Evolutionary conservation across 2,888 invertebrate genomes (phyloP).

Genomic region (Salticus scenicus): DNA sequence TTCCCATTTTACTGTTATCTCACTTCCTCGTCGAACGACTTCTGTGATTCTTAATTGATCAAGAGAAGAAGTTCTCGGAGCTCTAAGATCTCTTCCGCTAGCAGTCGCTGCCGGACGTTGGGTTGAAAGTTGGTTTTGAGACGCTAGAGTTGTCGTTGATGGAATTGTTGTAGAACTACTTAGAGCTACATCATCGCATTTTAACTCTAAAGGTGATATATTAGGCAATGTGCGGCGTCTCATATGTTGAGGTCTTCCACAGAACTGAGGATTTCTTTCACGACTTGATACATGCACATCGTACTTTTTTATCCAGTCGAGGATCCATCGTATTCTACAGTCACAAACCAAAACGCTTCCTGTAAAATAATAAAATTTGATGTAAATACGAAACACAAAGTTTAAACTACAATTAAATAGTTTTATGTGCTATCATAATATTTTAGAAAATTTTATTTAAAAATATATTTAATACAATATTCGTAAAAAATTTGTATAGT

Average conservation of each 20-base stretch:
- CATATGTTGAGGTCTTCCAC: slow-evolving; percentile 87
- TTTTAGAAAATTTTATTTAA: too few species aligned
- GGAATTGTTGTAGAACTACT: neutral
- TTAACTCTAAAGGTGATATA: slow-evolving; percentile 83
- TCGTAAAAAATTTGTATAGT: too few species aligned
- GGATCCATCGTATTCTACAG: slow-evolving; percentile 90
- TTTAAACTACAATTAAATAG: too few species aligned
- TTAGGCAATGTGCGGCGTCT: slow-evolving; percentile 90
- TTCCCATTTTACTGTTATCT: slow-evolving; percentile 58
- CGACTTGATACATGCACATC: slow-evolving; percentile 94
- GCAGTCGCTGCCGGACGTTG: slow-evolving; percentile 23
- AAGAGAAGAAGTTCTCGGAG: slow-evolving; percentile 44
- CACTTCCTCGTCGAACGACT: slow-evolving; percentile 41
- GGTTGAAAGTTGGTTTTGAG: slow-evolving; percentile 14
- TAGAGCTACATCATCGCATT: slow-evolving; percentile 35
- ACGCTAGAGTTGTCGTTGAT: slow-evolving; percentile 18
- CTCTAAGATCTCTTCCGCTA: slow-evolving; percentile 46
- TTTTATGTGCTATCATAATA: too few species aligned
- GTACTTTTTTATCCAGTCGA: slow-evolving; percentile 91
- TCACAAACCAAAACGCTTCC: slow-evolving; percentile 88
- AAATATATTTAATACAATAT: too few species aligned
- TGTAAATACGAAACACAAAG: neutral
- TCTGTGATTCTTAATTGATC: slow-evolving; percentile 56
- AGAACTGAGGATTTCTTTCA: slow-evolving; percentile 93
- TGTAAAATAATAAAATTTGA: slow-evolving; percentile 24